These are phyloP conservation scores for Brachyrhaphis roseni DNA, from an alignment of 2,797 vertebrate species.

Conservation along the genomic window DNA sequence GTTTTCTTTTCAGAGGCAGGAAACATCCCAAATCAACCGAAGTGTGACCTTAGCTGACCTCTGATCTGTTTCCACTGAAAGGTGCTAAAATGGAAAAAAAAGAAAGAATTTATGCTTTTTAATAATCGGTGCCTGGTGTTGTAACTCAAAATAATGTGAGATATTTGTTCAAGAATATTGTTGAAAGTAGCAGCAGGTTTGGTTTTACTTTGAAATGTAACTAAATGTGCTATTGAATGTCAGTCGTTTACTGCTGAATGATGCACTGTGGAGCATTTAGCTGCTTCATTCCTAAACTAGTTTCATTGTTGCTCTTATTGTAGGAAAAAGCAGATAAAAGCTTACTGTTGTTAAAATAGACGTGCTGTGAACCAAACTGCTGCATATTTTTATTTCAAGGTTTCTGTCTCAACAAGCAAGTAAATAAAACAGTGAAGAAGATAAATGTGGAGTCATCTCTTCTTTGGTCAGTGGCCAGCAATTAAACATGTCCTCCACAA, in stretches of 20 bases:
- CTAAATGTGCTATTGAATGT: not conserved
- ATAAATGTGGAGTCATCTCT: not conserved
- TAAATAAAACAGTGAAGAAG: not conserved
- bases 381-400: not conserved
- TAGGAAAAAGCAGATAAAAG: too few species aligned
- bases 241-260: not conserved
- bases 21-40: slow-evolving; percentile 48
- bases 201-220: not conserved
- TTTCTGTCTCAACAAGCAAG: not conserved
- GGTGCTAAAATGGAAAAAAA: not conserved
- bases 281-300: not conserved
- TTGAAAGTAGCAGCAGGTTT: not conserved
- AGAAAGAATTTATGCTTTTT: not conserved
- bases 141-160: not conserved
- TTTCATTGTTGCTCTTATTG: not conserved
- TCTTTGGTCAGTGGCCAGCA: not conserved
- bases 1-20: slow-evolving; percentile 34
- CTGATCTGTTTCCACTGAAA: not conserved
- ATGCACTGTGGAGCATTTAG: not conserved
- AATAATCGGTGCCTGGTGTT: not conserved
- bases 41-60: slow-evolving; percentile 37
- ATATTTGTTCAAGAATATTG: not conserved
- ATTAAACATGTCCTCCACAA: not conserved
- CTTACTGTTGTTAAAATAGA: not conserved
- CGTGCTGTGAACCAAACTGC: too few species aligned